These are phyloP conservation scores for Chelmon rostratus DNA, from an alignment of 2,797 vertebrate species.

Conservation along the genomic window DNA sequence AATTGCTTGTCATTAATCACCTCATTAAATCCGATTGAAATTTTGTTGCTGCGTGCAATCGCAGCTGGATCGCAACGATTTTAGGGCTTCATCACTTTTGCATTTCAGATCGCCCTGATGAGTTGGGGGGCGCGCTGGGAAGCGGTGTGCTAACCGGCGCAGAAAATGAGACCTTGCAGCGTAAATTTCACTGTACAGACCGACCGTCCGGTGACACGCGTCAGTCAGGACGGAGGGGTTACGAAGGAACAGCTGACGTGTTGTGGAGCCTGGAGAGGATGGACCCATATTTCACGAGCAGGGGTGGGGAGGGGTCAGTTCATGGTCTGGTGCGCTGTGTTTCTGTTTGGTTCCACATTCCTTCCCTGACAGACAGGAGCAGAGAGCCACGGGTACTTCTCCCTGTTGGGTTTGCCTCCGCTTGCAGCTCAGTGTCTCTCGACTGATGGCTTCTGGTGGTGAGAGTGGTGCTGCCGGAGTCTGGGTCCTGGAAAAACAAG, in stretches of 20 bases:
- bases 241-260: conserved; percentile 62
- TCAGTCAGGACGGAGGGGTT: conserved; percentile 49
- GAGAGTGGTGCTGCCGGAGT: conserved; percentile 90
- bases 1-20: conserved; percentile 11
- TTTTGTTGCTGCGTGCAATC: conserved; percentile 15
- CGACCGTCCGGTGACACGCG: conserved; percentile 50
- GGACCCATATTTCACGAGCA: conserved; percentile 65
- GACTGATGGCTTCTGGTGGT: conserved; percentile 89
- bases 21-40: conserved; percentile 22
- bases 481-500: conserved; percentile 84
- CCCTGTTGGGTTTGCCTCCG: conserved; percentile 54
- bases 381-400: conserved; percentile 67
- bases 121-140: conserved; percentile 30
- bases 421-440: conserved; percentile 87
- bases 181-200: conserved; percentile 70
- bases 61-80: conserved; percentile 30
- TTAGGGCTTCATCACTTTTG: conserved; percentile 29
- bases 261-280: conserved; percentile 66
- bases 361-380: conserved; percentile 72
- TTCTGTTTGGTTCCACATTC: conserved; percentile 79
- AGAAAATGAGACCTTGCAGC: conserved; percentile 59
- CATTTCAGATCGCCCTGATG: conserved; percentile 46
- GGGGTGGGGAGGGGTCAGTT: conserved; percentile 68
- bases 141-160: conserved; percentile 45
- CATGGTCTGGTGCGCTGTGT: conserved; percentile 75